Conservation (phyloP, 2,888 invertebrate genomes). For the Athalia rosae region DNA sequence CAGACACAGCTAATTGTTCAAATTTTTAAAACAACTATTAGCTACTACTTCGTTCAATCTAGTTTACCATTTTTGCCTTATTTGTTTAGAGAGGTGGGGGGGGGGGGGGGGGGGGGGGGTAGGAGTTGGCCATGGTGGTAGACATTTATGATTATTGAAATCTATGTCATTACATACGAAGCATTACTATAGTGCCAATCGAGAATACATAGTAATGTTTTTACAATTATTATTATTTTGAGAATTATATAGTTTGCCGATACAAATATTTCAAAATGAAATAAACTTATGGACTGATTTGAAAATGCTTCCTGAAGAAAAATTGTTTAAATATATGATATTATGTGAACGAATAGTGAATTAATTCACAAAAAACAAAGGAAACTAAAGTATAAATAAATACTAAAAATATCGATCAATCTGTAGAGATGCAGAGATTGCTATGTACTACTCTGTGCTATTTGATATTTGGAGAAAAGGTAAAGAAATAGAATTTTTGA, state of each 20-base stretch:
- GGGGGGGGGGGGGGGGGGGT: no score
- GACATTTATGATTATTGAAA: background rate
- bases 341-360: background rate
- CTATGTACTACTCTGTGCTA: conserved; percentile 21
- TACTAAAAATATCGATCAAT: no score
- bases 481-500: conserved; percentile 29
- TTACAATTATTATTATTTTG: background rate
- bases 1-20: conserved; percentile 17
- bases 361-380: conserved; percentile 49
- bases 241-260: conserved; percentile 20
- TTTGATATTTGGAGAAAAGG: conserved; percentile 1
- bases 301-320: conserved; percentile 25
- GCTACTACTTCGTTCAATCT: conserved; percentile 1
- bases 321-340: background rate
- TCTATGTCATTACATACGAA: background rate
- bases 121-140: no score
- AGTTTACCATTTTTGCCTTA: conserved; percentile 33
- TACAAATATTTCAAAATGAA: background rate
- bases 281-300: conserved; percentile 23
- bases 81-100: conserved; percentile 28
- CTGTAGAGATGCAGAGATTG: no score
- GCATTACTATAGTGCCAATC: conserved; percentile 35
- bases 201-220: conserved; percentile 9
- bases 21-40: conserved; percentile 23
- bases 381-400: conserved; percentile 41